Percentiles rank a stretch among this genome's conserved stretches.
These are phyloP conservation scores for Mizuhopecten yessoensis DNA, from an alignment of 1,140 invertebrate species.

Conservation along the genomic window DNA sequence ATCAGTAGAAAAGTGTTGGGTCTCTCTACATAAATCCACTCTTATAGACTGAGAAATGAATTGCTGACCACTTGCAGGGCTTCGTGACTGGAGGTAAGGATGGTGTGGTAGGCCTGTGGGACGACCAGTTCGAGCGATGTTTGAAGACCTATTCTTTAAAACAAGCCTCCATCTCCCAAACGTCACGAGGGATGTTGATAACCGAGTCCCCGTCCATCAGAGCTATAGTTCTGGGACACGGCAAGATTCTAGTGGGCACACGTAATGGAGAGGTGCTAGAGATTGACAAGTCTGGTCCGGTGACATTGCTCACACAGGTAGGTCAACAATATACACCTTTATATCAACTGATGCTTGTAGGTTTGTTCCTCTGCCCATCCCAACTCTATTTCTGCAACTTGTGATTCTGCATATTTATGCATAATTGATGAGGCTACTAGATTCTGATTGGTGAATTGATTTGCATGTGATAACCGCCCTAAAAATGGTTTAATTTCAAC, in stretches of 20 bases:
- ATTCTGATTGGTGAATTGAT: too few species aligned
- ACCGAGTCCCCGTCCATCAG: slow-evolving; percentile 79
- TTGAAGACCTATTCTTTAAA: slow-evolving; percentile 82
- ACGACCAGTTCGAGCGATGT: slow-evolving; percentile 82
- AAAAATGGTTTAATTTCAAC: too few species aligned
- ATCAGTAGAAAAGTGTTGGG: too few species aligned
- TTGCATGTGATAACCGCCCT: too few species aligned
- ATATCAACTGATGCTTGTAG: neutral
- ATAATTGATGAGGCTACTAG: too few species aligned
- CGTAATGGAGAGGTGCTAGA: slow-evolving; percentile 83
- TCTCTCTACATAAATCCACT: too few species aligned
- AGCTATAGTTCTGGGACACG: slow-evolving; percentile 82
- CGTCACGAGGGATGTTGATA: slow-evolving; percentile 76
- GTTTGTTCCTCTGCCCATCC: too few species aligned
- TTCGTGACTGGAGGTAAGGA: slow-evolving; percentile 84
- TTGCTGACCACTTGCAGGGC: slow-evolving; percentile 74
- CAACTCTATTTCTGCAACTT: too few species aligned
- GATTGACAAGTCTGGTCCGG: slow-evolving; percentile 81
- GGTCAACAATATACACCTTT: neutral
- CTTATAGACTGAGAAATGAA: too few species aligned
- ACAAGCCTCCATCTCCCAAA: slow-evolving; percentile 73
- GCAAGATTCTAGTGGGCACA: slow-evolving; percentile 82
- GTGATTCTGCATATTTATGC: too few species aligned
- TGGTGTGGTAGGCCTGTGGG: slow-evolving; percentile 82
- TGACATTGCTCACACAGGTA: slow-evolving; percentile 82